Conservation (phyloP, 2,797 vertebrate genomes). For the Eurystomus glaucurus region DNA sequence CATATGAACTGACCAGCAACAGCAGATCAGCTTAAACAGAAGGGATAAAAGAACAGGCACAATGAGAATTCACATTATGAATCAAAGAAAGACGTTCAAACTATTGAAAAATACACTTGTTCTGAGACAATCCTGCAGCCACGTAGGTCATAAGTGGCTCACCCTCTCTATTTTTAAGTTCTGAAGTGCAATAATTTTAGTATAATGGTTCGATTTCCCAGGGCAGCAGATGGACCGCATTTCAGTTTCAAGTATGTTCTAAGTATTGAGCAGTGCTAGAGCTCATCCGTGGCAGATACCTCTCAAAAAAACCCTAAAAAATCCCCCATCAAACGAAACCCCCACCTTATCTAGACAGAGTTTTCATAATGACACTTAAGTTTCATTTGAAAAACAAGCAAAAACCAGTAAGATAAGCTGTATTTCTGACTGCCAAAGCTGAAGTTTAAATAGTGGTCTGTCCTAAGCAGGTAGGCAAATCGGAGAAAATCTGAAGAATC, state of each 20-base stretch:
- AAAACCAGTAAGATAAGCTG: neutral
- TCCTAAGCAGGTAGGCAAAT: neutral
- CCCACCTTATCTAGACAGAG: neutral
- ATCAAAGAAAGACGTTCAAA: neutral
- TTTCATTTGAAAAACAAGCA: neutral
- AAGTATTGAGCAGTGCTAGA: slow-evolving; percentile 31
- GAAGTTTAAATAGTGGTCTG: neutral
- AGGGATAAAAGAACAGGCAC: neutral
- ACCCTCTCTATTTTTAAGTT: slow-evolving; percentile 24
- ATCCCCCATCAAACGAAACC: neutral
- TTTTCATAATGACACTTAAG: neutral
- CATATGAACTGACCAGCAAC: neutral
- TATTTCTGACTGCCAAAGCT: neutral
- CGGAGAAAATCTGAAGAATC: neutral
- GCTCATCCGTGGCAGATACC: neutral
- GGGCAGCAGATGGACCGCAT: slow-evolving; percentile 27
- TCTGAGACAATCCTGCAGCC: neutral
- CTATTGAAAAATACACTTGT: neutral
- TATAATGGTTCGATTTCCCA: neutral
- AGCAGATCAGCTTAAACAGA: neutral
- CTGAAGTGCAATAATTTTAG: slow-evolving; percentile 36
- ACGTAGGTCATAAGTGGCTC: neutral
- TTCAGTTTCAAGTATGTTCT: slow-evolving; percentile 20
- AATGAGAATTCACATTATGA: neutral
- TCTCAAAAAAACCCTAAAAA: neutral